These are phyloP conservation scores for Timema podura DNA, from an alignment of 2,888 invertebrate genomes.

Conservation along the genomic window DNA sequence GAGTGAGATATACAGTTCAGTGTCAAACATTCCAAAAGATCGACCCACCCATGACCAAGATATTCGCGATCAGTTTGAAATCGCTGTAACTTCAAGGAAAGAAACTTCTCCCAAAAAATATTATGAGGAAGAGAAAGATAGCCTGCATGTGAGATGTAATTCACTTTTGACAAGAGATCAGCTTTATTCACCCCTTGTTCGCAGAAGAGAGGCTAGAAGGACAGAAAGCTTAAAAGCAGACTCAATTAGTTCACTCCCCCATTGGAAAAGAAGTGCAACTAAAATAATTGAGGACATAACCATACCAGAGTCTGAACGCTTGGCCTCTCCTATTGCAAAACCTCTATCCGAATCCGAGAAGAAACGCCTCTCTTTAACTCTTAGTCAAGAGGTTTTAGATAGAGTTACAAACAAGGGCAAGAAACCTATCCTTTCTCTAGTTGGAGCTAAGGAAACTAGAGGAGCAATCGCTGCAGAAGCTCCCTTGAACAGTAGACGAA, in stretches of 20 bases:
- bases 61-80: constrained; percentile 51
- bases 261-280: constrained; percentile 23
- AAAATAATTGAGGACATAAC: neutral
- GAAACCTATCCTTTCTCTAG: constrained; percentile 11
- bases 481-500: neutral
- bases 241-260: constrained; percentile 49
- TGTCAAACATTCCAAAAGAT: constrained; percentile 10
- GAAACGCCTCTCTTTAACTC: constrained; percentile 63
- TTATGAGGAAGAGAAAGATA: constrained; percentile 16
- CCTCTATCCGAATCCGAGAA: constrained; percentile 64
- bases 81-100: constrained; percentile 53
- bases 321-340: constrained; percentile 7
- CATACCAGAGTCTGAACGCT: neutral
- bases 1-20: constrained; percentile 71
- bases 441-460: constrained; percentile 49
- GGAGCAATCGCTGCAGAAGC: constrained; percentile 57
- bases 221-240: constrained; percentile 52
- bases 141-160: constrained; percentile 47
- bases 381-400: constrained; percentile 69
- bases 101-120: constrained; percentile 30
- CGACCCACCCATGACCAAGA: constrained; percentile 35
- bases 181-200: constrained; percentile 37
- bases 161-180: constrained; percentile 43
- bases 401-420: constrained; percentile 48
- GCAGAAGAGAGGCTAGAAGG: constrained; percentile 40